Conservation (phyloP, 2,113 vertebrate species). For the Poicephalus gulielmi region DNA sequence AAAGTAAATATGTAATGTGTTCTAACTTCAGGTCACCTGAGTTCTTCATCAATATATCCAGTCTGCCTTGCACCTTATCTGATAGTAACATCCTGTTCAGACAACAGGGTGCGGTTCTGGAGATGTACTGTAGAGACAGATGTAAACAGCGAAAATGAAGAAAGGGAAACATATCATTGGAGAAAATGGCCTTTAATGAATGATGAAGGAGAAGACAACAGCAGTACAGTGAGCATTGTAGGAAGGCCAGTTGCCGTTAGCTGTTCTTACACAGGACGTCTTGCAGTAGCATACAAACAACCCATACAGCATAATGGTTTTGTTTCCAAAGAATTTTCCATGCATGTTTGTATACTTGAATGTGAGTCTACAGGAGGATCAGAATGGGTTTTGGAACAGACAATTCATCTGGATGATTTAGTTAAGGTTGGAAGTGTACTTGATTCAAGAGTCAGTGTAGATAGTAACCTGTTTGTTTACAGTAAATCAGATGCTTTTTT, state of each 20-base stretch:
- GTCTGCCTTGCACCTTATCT: constrained; percentile 97
- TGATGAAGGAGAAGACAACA: constrained; percentile 89
- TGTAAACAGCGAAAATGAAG: constrained; percentile 48
- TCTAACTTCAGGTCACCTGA: constrained; percentile 87
- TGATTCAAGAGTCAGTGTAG: constrained; percentile 92
- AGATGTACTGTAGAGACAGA: constrained; percentile 84
- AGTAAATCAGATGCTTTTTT: constrained; percentile 92
- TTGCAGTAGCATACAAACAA: constrained; percentile 95
- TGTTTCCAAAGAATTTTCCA: constrained; percentile 90
- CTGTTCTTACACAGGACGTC: constrained; percentile 95
- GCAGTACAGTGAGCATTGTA: constrained; percentile 87
- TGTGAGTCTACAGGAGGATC: constrained; percentile 98
- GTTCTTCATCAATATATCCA: constrained; percentile 98
- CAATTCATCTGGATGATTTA: constrained; percentile 93
- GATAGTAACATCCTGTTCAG: constrained; percentile 96
- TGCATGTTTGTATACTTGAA: constrained; percentile 98
- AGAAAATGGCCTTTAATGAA: constrained; percentile 94
- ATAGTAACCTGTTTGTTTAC: constrained; percentile 98
- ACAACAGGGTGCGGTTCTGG: constrained; percentile 95
- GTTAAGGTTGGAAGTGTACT: constrained; percentile 86
- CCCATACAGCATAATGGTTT: constrained; percentile 78
- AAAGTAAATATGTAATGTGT: background rate
- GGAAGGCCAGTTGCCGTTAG: constrained; percentile 96
- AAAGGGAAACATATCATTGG: constrained; percentile 83
- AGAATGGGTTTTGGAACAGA: constrained; percentile 98